phyloP scores from a whole-genome alignment of 2,888 invertebrate genomes.

The Thyatira batis region DNA sequence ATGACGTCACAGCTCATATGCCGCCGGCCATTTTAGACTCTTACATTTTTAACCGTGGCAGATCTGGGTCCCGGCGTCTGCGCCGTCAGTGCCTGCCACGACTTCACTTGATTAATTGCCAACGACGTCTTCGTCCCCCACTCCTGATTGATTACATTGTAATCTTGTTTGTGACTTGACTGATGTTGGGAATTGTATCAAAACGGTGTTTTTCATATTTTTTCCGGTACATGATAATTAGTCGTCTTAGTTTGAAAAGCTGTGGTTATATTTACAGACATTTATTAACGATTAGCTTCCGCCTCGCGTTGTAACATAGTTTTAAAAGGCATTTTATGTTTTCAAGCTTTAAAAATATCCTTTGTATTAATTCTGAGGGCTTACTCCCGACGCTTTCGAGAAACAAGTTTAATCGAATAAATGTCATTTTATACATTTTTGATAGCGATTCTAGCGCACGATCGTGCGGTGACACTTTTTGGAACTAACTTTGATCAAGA shows the following conservation, averaged over 20 bases:
- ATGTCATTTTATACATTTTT: no score
- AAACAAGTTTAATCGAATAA: no score
- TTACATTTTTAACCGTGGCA: slow-evolving; percentile 40
- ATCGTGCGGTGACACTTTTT: no score
- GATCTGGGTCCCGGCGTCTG: slow-evolving; percentile 31
- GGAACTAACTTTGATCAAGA: no score
- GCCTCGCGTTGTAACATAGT: no score
- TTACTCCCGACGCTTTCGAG: no score
- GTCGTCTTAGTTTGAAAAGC: slow-evolving; percentile 23
- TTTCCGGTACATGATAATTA: slow-evolving; percentile 40
- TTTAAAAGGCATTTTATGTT: background rate
- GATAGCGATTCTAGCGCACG: no score
- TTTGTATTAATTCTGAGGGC: no score
- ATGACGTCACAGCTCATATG: slow-evolving; percentile 23
- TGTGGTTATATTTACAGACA: slow-evolving; percentile 7
- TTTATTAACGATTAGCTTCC: background rate
- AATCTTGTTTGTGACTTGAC: slow-evolving; percentile 79
- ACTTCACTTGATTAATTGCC: slow-evolving; percentile 73
- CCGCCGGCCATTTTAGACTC: slow-evolving; percentile 24
- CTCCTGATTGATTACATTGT: slow-evolving; percentile 76
- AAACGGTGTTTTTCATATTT: slow-evolving; percentile 52
- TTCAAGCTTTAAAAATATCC: no score
- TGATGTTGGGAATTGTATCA: slow-evolving; percentile 64
- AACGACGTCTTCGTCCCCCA: slow-evolving; percentile 50
- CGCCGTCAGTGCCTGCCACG: slow-evolving; percentile 40